These are phyloP conservation scores for Ctena decussata DNA, from an alignment of 2,888 invertebrate genomes.

Conservation along the genomic window DNA sequence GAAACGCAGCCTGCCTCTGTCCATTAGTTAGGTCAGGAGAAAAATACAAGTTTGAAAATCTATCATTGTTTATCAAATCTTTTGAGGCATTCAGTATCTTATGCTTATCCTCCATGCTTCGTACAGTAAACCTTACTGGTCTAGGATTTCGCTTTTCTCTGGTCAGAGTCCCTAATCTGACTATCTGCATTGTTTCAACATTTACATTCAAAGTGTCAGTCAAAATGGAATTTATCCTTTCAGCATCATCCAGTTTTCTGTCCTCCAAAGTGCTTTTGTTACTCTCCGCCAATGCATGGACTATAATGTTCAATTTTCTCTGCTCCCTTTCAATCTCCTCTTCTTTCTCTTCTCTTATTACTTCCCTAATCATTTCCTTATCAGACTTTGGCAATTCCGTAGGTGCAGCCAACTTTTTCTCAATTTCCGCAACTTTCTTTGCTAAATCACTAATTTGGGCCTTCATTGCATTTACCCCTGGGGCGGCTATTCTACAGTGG, in stretches of 20 bases:
- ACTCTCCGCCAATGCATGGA: background rate
- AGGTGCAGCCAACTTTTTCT: background rate
- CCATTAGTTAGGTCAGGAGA: slow-evolving; percentile 6
- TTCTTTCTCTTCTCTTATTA: background rate
- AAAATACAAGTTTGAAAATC: slow-evolving; percentile 19
- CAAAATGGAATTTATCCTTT: background rate
- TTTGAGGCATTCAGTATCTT: too few species aligned
- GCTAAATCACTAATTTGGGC: background rate
- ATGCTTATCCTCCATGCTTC: too few species aligned
- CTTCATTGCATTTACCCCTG: background rate
- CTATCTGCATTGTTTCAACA: background rate
- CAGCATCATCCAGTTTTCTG: background rate
- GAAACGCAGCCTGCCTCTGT: slow-evolving; percentile 15
- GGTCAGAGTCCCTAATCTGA: too few species aligned
- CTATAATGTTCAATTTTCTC: background rate
- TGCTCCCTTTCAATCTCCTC: too few species aligned
- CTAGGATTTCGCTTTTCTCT: too few species aligned
- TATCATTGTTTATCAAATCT: too few species aligned
- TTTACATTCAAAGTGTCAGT: background rate
- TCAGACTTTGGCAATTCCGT: background rate
- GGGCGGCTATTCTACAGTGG: background rate
- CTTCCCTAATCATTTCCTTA: background rate
- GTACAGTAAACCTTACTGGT: too few species aligned
- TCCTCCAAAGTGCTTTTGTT: background rate
- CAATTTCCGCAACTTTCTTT: background rate